A percentile compares a stretch with the other conserved stretches of the same genome.
Conservation (phyloP, 1,140 invertebrate genomes). For the Drepana arcuata region DNA sequence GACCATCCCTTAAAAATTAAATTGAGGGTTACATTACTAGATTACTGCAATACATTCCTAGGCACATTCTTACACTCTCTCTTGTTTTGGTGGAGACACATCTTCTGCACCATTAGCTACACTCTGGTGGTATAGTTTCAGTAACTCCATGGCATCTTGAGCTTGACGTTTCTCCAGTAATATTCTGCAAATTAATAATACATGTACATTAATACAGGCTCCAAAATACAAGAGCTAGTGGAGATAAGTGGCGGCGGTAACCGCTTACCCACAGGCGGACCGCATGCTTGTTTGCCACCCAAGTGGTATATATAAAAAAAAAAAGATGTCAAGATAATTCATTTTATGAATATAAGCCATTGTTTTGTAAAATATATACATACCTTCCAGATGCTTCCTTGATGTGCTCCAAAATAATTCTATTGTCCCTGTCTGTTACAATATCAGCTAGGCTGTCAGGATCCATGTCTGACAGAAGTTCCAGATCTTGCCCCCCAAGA, state of each 20-base stretch:
- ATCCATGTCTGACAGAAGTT: conserved; percentile 88
- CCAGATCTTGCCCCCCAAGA: conserved; percentile 84
- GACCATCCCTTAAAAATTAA: conserved; percentile 57
- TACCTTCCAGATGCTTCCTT: conserved; percentile 89
- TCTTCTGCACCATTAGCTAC: conserved; percentile 66
- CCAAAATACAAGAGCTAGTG: too few relatives aligned
- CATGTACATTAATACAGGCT: too few relatives aligned
- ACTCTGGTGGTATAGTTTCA: conserved; percentile 74
- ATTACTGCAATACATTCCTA: conserved; percentile 21
- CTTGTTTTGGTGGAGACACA: conserved; percentile 57
- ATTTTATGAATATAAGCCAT: too few relatives aligned
- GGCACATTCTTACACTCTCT: conserved; percentile 40
- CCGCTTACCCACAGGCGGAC: too few relatives aligned
- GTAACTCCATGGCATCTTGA: conserved; percentile 85
- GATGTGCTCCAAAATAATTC: conserved; percentile 84
- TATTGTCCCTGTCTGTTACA: conserved; percentile 81
- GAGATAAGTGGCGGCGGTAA: too few relatives aligned
- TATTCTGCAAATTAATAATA: conserved; percentile 59
- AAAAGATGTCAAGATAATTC: too few relatives aligned
- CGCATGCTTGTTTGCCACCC: too few relatives aligned
- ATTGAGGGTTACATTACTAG: conserved; percentile 46
- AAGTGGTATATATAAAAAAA: too few relatives aligned
- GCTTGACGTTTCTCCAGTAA: conserved; percentile 86
- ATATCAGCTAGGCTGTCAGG: conserved; percentile 86
- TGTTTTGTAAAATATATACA: too few relatives aligned